Base-by-base conservation (phyloP, 2,113 vertebrate species). In the Brachirus orientalis region DNA sequence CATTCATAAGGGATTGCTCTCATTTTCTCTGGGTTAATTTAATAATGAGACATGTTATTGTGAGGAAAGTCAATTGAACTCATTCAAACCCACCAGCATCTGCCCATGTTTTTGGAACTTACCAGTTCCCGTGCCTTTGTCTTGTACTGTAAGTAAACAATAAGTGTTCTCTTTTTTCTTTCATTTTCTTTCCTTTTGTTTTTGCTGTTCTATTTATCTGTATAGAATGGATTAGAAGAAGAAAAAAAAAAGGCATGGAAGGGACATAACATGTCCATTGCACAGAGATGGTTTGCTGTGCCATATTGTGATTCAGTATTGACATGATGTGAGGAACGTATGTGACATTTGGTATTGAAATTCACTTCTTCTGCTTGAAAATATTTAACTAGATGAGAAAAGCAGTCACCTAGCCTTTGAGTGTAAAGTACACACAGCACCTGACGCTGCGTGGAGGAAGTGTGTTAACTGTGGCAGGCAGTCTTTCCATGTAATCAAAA, bases 401-500 rank as follows among this genome's bases (percentile, higher is more conserved):
- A 50, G 17, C 35, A 41, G 28, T 51, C 47, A 57, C 28, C 3
- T 28, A 28, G 3, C 28, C 28, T n/a, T n/a, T n/a, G n/a, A n/a
- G n/a, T n/a, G n/a, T n/a, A 33, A 41, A 63, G 5, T 9, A 36
- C 43, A 12, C 16, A 3, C 54, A 33, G 59, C 64, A 66, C 51
- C 43, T 38, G 66, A 75, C 10, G n/a, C 60, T 59, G 78, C 65
- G 45, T 75, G 72, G 64, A 81, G 63, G 63, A 79, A 63, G 63
- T 71, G 58, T 43, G 62, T 64, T 54, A 59, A 53, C 33, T 77
- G 78, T 89, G 86, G 48, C 82, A 91, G 88, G 91, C 95, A 95
- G 95, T 96, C 95, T 94, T 95, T 92, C 83, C 89, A 84, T 86
- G 89, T 87, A 55, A 68, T 90, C 89, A 91, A 89, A 87, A 88